A percentile compares a stretch with the other conserved stretches of the same genome.
Evolutionary conservation across 2,113 vertebrate species (phyloP).

Genomic region (Tapirus terrestris): DNA sequence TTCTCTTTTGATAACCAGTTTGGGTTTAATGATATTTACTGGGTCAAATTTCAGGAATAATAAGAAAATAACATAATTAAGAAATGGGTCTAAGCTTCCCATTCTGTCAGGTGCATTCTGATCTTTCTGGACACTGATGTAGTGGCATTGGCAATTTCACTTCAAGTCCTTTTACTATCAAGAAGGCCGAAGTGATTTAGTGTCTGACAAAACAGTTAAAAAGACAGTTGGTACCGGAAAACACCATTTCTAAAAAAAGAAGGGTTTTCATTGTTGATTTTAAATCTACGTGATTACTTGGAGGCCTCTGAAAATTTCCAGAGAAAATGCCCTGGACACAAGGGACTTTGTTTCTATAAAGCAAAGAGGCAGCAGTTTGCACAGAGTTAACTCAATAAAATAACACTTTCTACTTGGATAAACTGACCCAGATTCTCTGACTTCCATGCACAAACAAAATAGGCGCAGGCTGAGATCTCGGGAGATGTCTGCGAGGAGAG

Average conservation of each 20-base stretch:
- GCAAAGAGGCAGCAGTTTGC: constrained; percentile 80
- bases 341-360: constrained; percentile 75
- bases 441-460: constrained; percentile 80
- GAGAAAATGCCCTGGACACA: constrained; percentile 63
- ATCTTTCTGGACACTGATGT: constrained; percentile 37
- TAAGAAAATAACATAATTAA: constrained; percentile 40
- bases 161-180: constrained; percentile 52
- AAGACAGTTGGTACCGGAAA: constrained; percentile 73
- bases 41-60: constrained; percentile 59
- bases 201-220: constrained; percentile 64
- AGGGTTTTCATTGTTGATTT: constrained; percentile 72
- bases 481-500: constrained; percentile 63
- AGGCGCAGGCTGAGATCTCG: constrained; percentile 66
- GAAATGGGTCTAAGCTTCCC: constrained; percentile 49
- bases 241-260: constrained; percentile 48
- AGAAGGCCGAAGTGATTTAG: constrained; percentile 53
- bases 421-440: constrained; percentile 88
- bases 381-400: constrained; percentile 87
- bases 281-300: constrained; percentile 74
- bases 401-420: constrained; percentile 88
- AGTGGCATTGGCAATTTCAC: constrained; percentile 55
- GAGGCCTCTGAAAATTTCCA: constrained; percentile 74
- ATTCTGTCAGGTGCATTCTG: constrained; percentile 44
- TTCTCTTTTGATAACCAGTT: constrained; percentile 55
- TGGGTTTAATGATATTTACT: constrained; percentile 52